Evolutionary conservation across 2,888 invertebrate species (phyloP).

Genomic region (Trichopria drosophilae): DNA sequence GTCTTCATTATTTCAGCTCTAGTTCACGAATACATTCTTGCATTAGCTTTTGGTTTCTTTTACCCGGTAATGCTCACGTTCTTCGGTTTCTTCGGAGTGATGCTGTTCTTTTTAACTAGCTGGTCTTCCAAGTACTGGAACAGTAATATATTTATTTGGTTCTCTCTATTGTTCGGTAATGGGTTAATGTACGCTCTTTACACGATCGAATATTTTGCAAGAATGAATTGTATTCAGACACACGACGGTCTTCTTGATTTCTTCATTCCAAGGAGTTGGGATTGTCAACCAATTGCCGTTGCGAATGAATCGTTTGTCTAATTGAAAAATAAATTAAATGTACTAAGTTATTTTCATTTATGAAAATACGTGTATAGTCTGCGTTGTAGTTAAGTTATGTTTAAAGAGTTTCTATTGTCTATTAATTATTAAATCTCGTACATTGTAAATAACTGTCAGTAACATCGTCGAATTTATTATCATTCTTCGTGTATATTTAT

Average conservation of each 20-base stretch:
- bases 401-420: too few species aligned
- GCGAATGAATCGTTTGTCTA: not conserved
- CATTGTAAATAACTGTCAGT: too few species aligned
- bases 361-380: too few species aligned
- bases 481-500: too few species aligned
- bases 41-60: conserved; percentile 79
- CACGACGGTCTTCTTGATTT: conserved; percentile 58
- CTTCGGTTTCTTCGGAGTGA: conserved; percentile 73
- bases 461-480: too few species aligned
- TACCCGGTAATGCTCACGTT: conserved; percentile 82
- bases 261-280: conserved; percentile 62
- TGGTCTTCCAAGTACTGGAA: conserved; percentile 58
- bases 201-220: conserved; percentile 83
- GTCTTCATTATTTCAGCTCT: conserved; percentile 82
- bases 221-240: conserved; percentile 69
- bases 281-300: conserved; percentile 39
- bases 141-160: conserved; percentile 86
- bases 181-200: conserved; percentile 78
- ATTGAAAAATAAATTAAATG: not conserved
- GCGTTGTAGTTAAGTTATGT: too few species aligned
- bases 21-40: conserved; percentile 85
- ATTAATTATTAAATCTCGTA: not conserved
- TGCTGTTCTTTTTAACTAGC: conserved; percentile 63
- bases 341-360: too few species aligned
- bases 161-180: conserved; percentile 75